Evolutionary conservation across 2,113 vertebrate species (phyloP).

Genomic region (Camelus dromedarius): DNA sequence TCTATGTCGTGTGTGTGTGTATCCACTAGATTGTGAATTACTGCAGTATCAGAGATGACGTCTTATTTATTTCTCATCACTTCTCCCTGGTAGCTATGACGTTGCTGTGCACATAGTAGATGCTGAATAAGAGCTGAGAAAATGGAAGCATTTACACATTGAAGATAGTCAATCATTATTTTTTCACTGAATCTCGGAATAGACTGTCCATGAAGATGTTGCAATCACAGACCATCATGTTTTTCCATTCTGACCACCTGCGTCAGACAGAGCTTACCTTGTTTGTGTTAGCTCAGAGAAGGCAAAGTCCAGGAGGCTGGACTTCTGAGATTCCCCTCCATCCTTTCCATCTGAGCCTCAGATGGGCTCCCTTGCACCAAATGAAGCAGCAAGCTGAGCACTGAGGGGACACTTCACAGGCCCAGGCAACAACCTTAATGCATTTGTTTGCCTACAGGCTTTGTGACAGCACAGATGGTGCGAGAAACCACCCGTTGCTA

Average conservation of each 20-base stretch:
- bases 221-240: neutral
- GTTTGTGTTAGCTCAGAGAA: neutral
- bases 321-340: neutral
- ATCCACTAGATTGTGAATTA: neutral
- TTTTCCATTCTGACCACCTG: neutral
- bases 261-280: neutral
- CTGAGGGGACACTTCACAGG: neutral
- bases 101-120: neutral
- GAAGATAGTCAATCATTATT: neutral
- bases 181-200: neutral
- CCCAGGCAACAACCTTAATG: neutral
- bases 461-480: constrained; percentile 72
- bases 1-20: neutral
- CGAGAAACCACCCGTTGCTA: constrained; percentile 81
- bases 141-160: neutral
- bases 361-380: neutral
- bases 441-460: constrained; percentile 52
- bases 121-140: constrained; percentile 6
- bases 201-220: neutral
- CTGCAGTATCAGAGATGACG: neutral
- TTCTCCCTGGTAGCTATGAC: neutral
- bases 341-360: neutral
- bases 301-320: neutral
- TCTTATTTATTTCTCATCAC: neutral
- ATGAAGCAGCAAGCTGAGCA: neutral